A percentile compares a stretch with the other conserved stretches of the same genome.
Conservation (phyloP, 2,797 vertebrate species). For the Ptychadena robeensis region DNA sequence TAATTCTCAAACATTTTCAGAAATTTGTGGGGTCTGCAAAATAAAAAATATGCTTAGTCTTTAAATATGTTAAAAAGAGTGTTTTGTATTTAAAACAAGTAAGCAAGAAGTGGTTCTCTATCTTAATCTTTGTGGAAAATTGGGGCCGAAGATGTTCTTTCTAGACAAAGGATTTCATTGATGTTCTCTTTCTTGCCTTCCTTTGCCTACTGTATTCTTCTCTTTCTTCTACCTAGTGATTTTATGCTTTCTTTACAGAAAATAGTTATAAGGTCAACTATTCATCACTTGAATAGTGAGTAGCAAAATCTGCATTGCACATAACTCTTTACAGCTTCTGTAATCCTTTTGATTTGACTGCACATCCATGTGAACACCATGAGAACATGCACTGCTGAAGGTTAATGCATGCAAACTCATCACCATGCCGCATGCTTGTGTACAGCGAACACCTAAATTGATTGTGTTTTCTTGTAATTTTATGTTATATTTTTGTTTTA, state of each 20-base stretch:
- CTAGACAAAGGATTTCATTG: not conserved
- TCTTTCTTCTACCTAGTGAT: slow-evolving; percentile 39
- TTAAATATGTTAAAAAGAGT: too few species aligned
- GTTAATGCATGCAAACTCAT: slow-evolving; percentile 59
- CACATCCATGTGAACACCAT: slow-evolving; percentile 28
- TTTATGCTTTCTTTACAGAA: slow-evolving; percentile 55
- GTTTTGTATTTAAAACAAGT: too few species aligned
- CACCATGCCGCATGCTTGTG: slow-evolving; percentile 15
- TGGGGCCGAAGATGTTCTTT: not conserved
- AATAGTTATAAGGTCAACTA: slow-evolving; percentile 52
- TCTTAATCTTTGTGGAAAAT: not conserved
- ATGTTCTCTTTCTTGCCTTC: not conserved
- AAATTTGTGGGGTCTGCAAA: too few species aligned
- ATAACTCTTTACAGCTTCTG: slow-evolving; percentile 24
- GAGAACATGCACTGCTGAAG: slow-evolving; percentile 36
- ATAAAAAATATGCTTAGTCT: too few species aligned
- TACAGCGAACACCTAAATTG: slow-evolving; percentile 13
- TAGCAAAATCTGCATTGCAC: slow-evolving; percentile 34
- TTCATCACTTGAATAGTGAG: slow-evolving; percentile 58
- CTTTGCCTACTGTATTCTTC: slow-evolving; percentile 2
- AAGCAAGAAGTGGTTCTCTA: too few species aligned
- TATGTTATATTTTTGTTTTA: slow-evolving; percentile 62
- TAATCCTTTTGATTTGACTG: slow-evolving; percentile 26
- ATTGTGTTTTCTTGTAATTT: not conserved
- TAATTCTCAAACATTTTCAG: too few species aligned